Base-by-base conservation (phyloP, 1,140 invertebrate genomes). In the Ceratina japonica region DNA sequence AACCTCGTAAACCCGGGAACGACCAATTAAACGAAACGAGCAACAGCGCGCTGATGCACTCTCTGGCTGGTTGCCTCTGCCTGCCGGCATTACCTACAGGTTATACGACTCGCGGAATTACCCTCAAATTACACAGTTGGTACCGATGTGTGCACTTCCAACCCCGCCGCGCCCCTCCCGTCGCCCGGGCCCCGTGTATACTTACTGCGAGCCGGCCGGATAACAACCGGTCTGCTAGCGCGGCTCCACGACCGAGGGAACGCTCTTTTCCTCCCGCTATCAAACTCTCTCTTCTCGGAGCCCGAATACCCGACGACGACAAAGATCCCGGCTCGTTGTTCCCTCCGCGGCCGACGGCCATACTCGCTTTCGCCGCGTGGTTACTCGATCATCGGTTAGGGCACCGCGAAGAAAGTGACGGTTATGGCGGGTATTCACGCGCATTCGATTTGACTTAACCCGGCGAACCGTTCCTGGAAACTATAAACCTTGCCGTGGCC, bases 11-110 rank as follows among this genome's bases (percentile, higher is more conserved):
- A 89, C 80, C 85, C 82, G 79, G 85, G 78, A 90, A 90, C 89
- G 89, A 88, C 87, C 89, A 90, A 90, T 89, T 90, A 90, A 90
- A 90, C 84, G 89, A 89, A 90, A 90, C 89, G 88, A 90, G 88
- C 87, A 80, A 31, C 27, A 31, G 79, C 83, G 82, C 82, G 84
- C 87, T 86, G 88, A 90, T 89, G 87, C 86, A 90, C 87, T 90
- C 87, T 83, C 86, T 83, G 86, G 81, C 82, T 86, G 84, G 84
- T 83, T 88, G 81, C 82, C 81, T 81, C 27, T 31, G 81, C 81
- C 82, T 83, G 78, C 86, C 63, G 68, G 86, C 87, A 88, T 88
- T 90, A 88, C 86, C 85, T 84, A 83, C 86, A 82, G 87, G 84
- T 89, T 90, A 90, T 90, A 90, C 88, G 88, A 88, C 88, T 89